These are phyloP conservation scores for Hippolais icterina DNA, from an alignment of 2,113 vertebrate genomes.

Conservation along the genomic window DNA sequence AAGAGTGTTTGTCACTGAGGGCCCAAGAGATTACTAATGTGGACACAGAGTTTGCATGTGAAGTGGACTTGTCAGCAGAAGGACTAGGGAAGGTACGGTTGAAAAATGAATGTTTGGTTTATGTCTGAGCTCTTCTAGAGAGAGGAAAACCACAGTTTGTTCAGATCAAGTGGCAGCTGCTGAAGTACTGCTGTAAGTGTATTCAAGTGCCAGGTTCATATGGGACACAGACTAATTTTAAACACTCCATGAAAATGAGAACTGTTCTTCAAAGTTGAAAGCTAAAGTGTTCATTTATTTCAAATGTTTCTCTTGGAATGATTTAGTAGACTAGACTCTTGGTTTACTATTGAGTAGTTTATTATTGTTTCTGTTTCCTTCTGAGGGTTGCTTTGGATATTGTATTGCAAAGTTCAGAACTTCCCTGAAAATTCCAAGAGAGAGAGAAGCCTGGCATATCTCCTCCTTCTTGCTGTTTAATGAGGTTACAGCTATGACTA, in stretches of 20 bases:
- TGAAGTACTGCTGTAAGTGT: neutral
- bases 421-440: neutral
- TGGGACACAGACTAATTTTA: neutral
- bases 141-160: neutral
- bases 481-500: neutral
- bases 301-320: constrained; percentile 9
- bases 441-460: neutral
- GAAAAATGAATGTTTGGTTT: neutral
- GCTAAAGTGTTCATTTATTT: constrained; percentile 6
- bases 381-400: neutral
- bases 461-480: neutral
- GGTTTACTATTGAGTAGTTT: neutral
- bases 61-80: neutral
- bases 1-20: neutral
- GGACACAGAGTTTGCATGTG: neutral
- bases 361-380: constrained; percentile 15
- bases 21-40: neutral
- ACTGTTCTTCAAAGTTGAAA: constrained; percentile 21
- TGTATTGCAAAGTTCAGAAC: neutral
- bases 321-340: neutral
- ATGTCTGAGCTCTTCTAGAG: neutral
- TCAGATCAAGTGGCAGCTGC: neutral
- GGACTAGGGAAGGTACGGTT: neutral
- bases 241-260: constrained; percentile 4
- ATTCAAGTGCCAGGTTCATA: neutral